These are phyloP conservation scores for Hydrozoanthus tunicans DNA, from an alignment of 64 coral and sea anemone genomes.

Conservation along the genomic window DNA sequence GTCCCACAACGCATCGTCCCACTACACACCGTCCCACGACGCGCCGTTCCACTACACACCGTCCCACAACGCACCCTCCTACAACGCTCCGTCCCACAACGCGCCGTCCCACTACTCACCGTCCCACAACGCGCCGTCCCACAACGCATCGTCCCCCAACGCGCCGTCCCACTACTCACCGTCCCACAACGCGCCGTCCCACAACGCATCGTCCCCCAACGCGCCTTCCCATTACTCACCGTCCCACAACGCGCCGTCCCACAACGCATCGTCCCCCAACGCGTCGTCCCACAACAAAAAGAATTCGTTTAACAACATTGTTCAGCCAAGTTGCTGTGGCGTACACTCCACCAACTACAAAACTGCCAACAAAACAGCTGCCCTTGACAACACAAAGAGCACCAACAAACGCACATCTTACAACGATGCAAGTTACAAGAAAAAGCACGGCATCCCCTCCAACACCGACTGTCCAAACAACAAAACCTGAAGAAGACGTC, in stretches of 20 bases:
- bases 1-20: background rate
- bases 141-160: background rate
- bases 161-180: background rate
- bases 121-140: background rate
- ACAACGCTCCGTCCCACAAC: background rate
- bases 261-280: background rate
- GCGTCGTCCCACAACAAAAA: background rate
- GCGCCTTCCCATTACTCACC: background rate
- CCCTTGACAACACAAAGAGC: background rate
- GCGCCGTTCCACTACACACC: background rate
- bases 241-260: background rate
- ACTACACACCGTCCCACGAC: background rate
- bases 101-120: background rate
- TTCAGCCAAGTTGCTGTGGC: slow-evolving; percentile 7
- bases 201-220: background rate
- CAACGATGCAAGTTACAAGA: background rate
- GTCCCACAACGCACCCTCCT: background rate
- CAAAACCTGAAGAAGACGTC: slow-evolving; percentile 25
- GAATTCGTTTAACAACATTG: slow-evolving; percentile 4
- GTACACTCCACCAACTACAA: background rate
- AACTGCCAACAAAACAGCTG: background rate
- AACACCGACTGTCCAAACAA: slow-evolving; percentile 22
- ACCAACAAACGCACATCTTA: background rate
- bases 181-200: background rate
- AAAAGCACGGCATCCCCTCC: background rate